phyloP scores from a whole-genome alignment of 2,113 vertebrate genomes.

The Toxotes chatareus region DNA sequence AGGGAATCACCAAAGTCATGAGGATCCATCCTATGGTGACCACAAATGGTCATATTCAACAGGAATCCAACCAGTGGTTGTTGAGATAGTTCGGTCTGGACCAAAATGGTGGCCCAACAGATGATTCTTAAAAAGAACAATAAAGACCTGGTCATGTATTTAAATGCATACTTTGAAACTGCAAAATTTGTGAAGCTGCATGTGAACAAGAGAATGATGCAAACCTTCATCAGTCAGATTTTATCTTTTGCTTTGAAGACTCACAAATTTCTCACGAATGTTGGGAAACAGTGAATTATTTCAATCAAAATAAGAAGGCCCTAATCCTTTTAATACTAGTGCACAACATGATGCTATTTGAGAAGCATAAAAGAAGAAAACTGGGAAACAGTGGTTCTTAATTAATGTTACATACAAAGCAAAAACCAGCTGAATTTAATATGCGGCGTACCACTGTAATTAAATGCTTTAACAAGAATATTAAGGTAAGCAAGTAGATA shows the following conservation, averaged over 20 bases:
- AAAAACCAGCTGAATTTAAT: background rate
- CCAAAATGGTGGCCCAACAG: background rate
- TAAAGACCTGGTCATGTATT: background rate
- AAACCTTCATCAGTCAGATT: background rate
- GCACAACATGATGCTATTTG: background rate
- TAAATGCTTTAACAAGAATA: conserved; percentile 19
- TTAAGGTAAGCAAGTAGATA: conserved; percentile 15
- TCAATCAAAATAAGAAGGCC: background rate
- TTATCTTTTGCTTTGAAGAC: background rate
- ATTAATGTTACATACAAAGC: background rate
- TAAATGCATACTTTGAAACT: background rate
- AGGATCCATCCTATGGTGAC: too few relatives aligned
- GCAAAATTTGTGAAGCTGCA: background rate
- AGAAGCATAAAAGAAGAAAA: background rate
- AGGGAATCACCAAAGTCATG: too few relatives aligned
- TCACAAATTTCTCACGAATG: background rate
- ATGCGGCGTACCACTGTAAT: conserved; percentile 11
- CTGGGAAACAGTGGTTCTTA: background rate
- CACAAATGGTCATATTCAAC: too few relatives aligned
- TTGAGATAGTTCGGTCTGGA: background rate
- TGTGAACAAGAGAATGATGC: background rate
- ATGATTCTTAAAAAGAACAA: too few relatives aligned
- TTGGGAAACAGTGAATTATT: background rate
- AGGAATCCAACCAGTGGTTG: background rate
- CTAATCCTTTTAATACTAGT: background rate